Base-by-base conservation (phyloP, 2,113 vertebrate genomes). In the Scomber colias region DNA sequence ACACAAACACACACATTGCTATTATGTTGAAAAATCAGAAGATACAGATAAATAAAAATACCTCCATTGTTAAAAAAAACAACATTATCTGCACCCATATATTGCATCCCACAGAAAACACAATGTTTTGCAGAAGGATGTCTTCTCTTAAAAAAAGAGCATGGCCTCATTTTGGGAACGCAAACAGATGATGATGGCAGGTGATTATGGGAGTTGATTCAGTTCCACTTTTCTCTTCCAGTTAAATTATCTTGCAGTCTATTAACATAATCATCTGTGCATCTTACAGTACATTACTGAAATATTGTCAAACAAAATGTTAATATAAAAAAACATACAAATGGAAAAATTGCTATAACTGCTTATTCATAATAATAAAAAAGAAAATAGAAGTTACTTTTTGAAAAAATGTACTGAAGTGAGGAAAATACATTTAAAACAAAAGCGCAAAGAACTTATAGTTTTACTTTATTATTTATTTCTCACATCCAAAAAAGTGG, bases 121-220 rank as follows among this genome's bases (percentile, higher is more conserved):
- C 3, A 10, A 3, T 10, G 24, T 35, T 76, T 49, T 50, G n/a
- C 24, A 40, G 17, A 44, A 50, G 17, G n/a, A 11, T 76, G 45
- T 51, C 44, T 31, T 9, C 35, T 40, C 35, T 40, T 10, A 16
- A 77, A 45, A 54, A 4, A 62, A 35, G 21, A 21, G 21, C 35
- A 49, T 53, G 27, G 27, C 3, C 61, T 71, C 55, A 62, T 77
- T 74, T 66, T 55, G 7, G 30, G 19, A 55, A 71, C 5, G 16
- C 49, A 35, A 64, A 61, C n/a, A 19, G 3, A 71, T 51, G 46
- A 64, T 16, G 17, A 70, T 45, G 13, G 53, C 51, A 57, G 62
- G 53, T 48, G 45, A 80, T 46, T 56, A 51, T 72, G 27, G 12
- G 24, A 64, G 40, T 50, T 50, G 66, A 55, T 75, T 11, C 49